These are phyloP conservation scores for Nothoprocta perdicaria DNA, from an alignment of 2,113 vertebrate species.

Conservation along the genomic window DNA sequence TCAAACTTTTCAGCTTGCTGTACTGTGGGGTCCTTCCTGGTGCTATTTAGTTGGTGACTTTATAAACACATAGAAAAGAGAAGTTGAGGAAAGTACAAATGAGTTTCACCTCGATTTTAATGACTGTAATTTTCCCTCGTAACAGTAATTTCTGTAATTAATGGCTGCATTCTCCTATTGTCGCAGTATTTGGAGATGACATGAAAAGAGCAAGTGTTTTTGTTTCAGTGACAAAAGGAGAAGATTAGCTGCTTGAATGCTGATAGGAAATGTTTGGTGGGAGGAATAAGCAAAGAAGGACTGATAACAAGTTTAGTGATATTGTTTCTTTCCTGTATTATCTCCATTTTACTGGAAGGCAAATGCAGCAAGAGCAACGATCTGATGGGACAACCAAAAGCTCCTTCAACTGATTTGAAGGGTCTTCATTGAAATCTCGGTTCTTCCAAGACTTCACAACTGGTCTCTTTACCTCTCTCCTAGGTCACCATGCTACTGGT, in stretches of 20 bases:
- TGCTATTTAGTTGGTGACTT: conserved; percentile 36
- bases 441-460: not conserved
- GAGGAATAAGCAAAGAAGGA: conserved; percentile 43
- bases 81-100: conserved; percentile 56
- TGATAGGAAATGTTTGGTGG: conserved; percentile 56
- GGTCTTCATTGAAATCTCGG: not conserved
- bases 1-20: not conserved
- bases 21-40: not conserved
- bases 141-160: conserved; percentile 66
- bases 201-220: conserved; percentile 68
- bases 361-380: not conserved
- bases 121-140: conserved; percentile 62
- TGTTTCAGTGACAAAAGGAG: conserved; percentile 70
- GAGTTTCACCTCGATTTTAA: conserved; percentile 63
- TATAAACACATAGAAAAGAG: conserved; percentile 15
- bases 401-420: not conserved
- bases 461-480: fast-evolving
- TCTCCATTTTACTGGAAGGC: conserved; percentile 1
- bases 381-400: not conserved
- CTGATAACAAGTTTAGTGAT: conserved; percentile 10
- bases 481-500: not conserved
- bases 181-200: conserved; percentile 63
- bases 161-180: conserved; percentile 66
- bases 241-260: conserved; percentile 59
- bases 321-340: conserved; percentile 18